phyloP scores from a whole-genome alignment of 1,140 invertebrate species.

The Mesaphorura yosii region DNA sequence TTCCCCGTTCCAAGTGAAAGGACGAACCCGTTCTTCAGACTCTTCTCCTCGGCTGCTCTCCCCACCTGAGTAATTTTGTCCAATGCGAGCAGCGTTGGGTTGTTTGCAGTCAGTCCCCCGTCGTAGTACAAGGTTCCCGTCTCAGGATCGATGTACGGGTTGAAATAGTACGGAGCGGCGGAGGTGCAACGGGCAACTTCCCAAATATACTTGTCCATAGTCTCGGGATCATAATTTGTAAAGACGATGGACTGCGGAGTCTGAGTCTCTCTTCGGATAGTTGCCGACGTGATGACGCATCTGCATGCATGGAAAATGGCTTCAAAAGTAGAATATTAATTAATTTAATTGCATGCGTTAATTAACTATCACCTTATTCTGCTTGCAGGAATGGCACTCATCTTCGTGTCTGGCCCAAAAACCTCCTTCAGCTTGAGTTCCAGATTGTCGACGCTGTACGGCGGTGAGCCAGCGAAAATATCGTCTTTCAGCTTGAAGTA shows the following conservation, averaged over 20 bases:
- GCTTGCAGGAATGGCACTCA: neutral
- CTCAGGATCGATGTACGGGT: neutral
- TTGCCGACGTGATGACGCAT: neutral
- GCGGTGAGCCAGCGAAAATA: neutral
- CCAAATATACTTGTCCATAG: neutral
- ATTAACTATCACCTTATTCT: no score
- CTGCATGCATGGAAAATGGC: no score
- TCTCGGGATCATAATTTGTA: neutral
- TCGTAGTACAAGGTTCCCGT: constrained; percentile 1
- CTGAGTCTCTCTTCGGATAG: neutral
- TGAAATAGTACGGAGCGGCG: neutral
- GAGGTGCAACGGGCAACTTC: constrained; percentile 5
- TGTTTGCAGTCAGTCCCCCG: constrained; percentile 6
- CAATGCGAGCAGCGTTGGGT: neutral
- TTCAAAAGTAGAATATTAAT: no score
- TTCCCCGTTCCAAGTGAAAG: neutral
- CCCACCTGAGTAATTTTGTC: neutral
- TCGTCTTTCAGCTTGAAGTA: constrained; percentile 5
- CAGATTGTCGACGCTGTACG: neutral
- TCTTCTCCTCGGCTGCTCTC: no score
- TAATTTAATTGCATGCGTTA: no score
- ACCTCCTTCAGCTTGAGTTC: neutral
- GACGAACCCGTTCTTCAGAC: neutral
- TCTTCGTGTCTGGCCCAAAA: neutral
- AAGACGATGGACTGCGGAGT: neutral